These are phyloP conservation scores for Brachylomia viminalis DNA, from an alignment of 2,888 invertebrate genomes.

Conservation along the genomic window DNA sequence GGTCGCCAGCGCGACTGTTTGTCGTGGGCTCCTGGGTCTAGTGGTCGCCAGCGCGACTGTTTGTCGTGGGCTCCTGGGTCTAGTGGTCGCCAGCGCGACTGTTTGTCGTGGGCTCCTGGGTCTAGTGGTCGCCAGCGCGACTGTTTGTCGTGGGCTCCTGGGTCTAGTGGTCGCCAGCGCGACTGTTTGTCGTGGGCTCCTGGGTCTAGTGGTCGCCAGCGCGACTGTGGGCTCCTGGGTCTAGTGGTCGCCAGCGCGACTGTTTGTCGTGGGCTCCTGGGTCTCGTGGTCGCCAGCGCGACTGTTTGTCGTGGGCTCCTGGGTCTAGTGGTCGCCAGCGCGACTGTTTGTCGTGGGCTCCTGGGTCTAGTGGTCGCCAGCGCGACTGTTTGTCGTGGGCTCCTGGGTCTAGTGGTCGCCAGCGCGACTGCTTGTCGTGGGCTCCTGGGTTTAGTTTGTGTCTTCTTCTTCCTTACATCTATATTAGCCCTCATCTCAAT, in stretches of 20 bases:
- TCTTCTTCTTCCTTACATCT: background rate
- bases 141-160: too few species aligned
- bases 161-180: background rate
- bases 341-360: background rate
- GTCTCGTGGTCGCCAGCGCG: too few species aligned
- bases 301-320: too few species aligned
- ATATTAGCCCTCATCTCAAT: too few species aligned
- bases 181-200: background rate
- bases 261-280: background rate
- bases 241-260: background rate
- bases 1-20: background rate
- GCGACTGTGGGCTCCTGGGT: too few species aligned
- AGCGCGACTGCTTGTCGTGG: background rate
- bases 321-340: background rate
- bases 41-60: too few species aligned
- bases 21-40: background rate
- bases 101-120: background rate
- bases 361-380: too few species aligned
- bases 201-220: too few species aligned
- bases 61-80: too few species aligned
- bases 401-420: too few species aligned
- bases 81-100: background rate
- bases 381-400: too few species aligned
- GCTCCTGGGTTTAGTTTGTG: background rate
- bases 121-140: too few species aligned